These are phyloP conservation scores for Oceanodroma tethys DNA, from an alignment of 2,113 vertebrate species.

Conservation along the genomic window DNA sequence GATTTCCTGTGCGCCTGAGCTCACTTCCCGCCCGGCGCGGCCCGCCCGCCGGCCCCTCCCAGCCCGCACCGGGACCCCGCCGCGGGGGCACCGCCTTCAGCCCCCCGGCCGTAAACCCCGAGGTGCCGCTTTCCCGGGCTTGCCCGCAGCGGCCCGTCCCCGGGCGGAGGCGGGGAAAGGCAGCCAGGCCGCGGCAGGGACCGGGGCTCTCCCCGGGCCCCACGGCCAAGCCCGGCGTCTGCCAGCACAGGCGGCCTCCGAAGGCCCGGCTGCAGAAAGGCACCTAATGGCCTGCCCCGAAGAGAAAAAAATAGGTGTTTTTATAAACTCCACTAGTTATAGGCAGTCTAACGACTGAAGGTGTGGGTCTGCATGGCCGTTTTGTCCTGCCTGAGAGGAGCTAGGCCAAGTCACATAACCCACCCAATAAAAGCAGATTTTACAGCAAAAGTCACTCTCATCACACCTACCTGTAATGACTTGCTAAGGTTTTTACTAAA, in stretches of 20 bases:
- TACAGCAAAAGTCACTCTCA: background rate
- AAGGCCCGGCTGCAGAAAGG: background rate
- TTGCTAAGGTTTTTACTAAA: background rate
- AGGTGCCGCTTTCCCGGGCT: no score
- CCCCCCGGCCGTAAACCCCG: rapidly evolving
- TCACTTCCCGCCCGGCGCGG: conserved; percentile 39
- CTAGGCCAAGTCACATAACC: background rate
- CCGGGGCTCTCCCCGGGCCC: no score
- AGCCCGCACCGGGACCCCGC: background rate
- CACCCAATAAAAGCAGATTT: background rate
- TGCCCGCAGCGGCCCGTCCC: no score
- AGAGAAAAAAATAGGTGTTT: rapidly evolving
- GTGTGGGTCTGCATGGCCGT: rapidly evolving
- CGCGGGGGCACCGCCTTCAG: no score
- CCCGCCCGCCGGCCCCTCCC: background rate
- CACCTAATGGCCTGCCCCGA: background rate
- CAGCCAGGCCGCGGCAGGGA: background rate
- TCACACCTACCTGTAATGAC: background rate
- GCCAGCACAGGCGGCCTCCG: background rate
- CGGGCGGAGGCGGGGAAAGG: background rate
- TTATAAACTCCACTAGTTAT: rapidly evolving
- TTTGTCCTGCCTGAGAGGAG: background rate
- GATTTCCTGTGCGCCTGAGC: conserved; percentile 56
- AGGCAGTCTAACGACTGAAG: no score
- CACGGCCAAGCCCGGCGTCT: background rate